phyloP scores from a whole-genome alignment of 2,888 invertebrate genomes.

The Antheraea yamamai region DNA sequence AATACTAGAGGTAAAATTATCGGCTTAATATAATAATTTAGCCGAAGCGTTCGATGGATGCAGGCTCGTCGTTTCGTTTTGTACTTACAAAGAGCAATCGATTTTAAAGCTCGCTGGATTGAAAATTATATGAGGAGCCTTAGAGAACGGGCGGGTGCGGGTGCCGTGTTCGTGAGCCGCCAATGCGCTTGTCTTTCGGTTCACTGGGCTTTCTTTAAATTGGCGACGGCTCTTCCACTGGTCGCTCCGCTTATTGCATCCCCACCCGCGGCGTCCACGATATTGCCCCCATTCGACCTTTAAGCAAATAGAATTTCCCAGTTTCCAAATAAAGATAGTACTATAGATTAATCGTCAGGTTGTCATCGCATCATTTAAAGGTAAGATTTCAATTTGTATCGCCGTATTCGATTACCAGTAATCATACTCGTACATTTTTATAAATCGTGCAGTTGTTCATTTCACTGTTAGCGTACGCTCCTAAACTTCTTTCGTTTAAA shows the following conservation, averaged over 20 bases:
- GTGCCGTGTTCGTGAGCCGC: slow-evolving; percentile 75
- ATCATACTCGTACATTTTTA: slow-evolving; percentile 37
- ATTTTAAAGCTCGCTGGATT: slow-evolving; percentile 81
- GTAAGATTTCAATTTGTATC: slow-evolving; percentile 70
- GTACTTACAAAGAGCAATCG: slow-evolving; percentile 80
- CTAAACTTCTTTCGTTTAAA: slow-evolving; percentile 46
- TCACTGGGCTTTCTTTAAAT: slow-evolving; percentile 84
- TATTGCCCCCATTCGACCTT: slow-evolving; percentile 80
- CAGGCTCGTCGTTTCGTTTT: slow-evolving; percentile 65
- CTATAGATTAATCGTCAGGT: slow-evolving; percentile 71
- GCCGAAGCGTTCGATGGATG: slow-evolving; percentile 52
- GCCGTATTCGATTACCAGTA: slow-evolving; percentile 57
- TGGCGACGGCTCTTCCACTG: slow-evolving; percentile 78
- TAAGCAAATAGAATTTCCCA: slow-evolving; percentile 80
- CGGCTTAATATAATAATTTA: slow-evolving; percentile 64
- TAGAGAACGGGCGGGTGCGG: slow-evolving; percentile 65
- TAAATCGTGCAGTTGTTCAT: slow-evolving; percentile 22
- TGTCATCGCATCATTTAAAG: slow-evolving; percentile 61
- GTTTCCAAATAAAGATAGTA: slow-evolving; percentile 74
- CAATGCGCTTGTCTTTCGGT: slow-evolving; percentile 83
- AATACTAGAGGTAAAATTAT: slow-evolving; percentile 37
- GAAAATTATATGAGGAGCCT: slow-evolving; percentile 81
- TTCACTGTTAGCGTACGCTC: slow-evolving; percentile 25
- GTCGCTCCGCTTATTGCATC: slow-evolving; percentile 80
- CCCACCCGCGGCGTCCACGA: slow-evolving; percentile 76